Conservation (phyloP, 2,888 invertebrate genomes). For the Lasius platythorax region DNA sequence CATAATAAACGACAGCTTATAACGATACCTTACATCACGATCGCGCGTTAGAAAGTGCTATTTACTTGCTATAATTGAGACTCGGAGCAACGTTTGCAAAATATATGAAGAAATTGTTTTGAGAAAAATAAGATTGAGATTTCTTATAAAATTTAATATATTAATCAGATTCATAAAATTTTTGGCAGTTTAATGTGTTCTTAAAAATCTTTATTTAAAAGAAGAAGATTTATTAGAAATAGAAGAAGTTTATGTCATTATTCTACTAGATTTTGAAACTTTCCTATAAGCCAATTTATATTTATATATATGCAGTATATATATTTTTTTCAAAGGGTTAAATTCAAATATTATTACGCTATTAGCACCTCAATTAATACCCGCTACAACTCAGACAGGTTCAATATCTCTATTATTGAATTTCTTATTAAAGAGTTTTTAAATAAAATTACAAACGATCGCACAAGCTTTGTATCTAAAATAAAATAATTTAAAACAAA, state of each 20-base stretch:
- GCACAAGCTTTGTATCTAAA: neutral
- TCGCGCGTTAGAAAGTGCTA: conserved; percentile 53
- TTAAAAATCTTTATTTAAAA: neutral
- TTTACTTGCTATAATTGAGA: conserved; percentile 25
- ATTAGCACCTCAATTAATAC: conserved; percentile 9
- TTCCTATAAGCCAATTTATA: neutral
- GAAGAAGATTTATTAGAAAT: conserved; percentile 8
- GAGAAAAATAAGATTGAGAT: neutral
- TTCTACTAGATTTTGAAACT: conserved; percentile 31
- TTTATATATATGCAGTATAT: neutral
- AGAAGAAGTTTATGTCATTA: neutral
- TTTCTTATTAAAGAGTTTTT: neutral
- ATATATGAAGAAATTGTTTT: neutral
- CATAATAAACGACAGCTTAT: conserved; percentile 52
- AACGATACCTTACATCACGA: conserved; percentile 36
- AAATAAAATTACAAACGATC: neutral
- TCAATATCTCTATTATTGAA: neutral
- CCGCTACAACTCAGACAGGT: neutral
- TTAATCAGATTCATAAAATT: neutral
- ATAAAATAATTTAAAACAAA: neutral
- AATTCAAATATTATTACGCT: neutral
- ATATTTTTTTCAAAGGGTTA: neutral
- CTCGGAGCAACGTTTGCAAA: neutral
- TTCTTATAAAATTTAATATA: neutral
- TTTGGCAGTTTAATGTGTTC: neutral